These are phyloP conservation scores for Dendrolimus kikuchii DNA, from an alignment of 1,140 invertebrate species.

Conservation along the genomic window DNA sequence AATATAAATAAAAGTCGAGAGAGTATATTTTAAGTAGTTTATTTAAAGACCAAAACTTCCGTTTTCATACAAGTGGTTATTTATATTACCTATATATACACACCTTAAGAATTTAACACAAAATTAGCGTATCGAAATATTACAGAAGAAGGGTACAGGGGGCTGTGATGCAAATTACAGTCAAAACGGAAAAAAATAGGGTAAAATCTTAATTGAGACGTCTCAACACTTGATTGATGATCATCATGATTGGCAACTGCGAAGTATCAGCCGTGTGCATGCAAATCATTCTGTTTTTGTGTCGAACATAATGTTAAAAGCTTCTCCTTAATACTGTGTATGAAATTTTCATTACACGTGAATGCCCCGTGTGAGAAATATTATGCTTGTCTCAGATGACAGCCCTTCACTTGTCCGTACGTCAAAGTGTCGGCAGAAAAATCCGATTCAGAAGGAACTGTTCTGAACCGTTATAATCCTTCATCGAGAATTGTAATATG, in stretches of 20 bases:
- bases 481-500: conserved; percentile 55
- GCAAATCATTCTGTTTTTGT: conserved; percentile 44
- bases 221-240: conserved; percentile 63
- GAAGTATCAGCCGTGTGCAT: conserved; percentile 39
- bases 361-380: conserved; percentile 55
- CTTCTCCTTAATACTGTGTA: conserved; percentile 30
- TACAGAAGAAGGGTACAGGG: too few species aligned
- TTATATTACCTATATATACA: too few species aligned
- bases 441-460: conserved; percentile 27
- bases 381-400: conserved; percentile 51
- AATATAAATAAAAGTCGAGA: too few species aligned
- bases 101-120: too few species aligned
- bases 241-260: conserved; percentile 50
- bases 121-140: too few species aligned
- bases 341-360: conserved; percentile 46
- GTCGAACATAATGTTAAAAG: conserved; percentile 21
- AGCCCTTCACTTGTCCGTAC: conserved; percentile 51
- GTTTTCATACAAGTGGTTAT: too few species aligned
- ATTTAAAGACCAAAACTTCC: too few species aligned
- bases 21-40: too few species aligned
- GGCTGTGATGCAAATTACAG: neutral
- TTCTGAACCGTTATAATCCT: conserved; percentile 59
- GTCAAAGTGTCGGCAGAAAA: conserved; percentile 28
- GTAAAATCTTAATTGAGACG: conserved; percentile 57
- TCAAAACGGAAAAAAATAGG: conserved; percentile 22